Base-by-base conservation (phyloP, 2,888 invertebrate species). In the Pterobdella sp. region DNA sequence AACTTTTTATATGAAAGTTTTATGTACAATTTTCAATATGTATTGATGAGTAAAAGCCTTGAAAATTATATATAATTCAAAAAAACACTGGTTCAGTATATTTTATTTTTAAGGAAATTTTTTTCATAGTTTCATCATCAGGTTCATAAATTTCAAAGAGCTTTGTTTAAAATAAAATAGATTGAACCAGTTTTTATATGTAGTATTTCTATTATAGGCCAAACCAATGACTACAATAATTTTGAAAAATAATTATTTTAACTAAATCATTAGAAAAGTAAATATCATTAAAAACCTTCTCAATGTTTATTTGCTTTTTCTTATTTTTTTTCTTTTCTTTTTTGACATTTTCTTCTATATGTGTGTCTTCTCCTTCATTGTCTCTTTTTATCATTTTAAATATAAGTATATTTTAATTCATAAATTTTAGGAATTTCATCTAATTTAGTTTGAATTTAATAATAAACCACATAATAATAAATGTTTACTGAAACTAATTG, bases 301-400 rank as follows among this genome's bases (percentile, higher is more conserved):
- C 42, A 42, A 18, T 18, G 42, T 7, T 42, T 35, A 34, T 31
- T 49, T 68, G 36, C 68, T 68, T 68, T 68, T 31, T 42, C 26
- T 68, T 68, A 31, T 49, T 68, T 29, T 68, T 68, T 42, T 31
- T 36, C 29, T 42, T 31, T 26, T 68, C 42, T 35, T 37, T 18
- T 26, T 36, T 49, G 49, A 68, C 49, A 36, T 31, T 67, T 26
- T 67, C 26, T 67, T 31, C 67, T 36, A 31, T 29, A 18, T 68
- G 37, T 18, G 26, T 35, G 26, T 68, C n/a, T 32, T 26, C 42
- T 26, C n/a, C 37, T 35, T 68, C 68, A 36, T 68, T 26, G 49
- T 68, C 68, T 10, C 36, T 68, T n/a, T 31, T 3, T 18, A 1
- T 10, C 49, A 49, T 26, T 31, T 2, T 14, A 31, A 31, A 31